Evolutionary conservation across 2,797 vertebrate genomes (phyloP), one percentile per base, ranked within the genome.

Genomic region (Naso thynnoides): DNA sequence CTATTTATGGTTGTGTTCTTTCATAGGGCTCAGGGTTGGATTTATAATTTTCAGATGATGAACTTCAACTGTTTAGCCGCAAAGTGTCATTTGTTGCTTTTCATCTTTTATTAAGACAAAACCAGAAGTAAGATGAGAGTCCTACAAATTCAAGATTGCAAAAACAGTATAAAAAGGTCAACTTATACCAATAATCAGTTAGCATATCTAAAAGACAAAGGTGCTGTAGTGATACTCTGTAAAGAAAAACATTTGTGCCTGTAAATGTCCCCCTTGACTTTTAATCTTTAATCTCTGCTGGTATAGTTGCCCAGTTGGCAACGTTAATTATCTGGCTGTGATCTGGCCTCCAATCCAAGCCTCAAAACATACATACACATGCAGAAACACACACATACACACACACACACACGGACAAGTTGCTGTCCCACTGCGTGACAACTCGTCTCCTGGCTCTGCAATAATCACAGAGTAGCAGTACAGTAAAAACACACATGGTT

Each of bases 401-500:
- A 41, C 26, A 44, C 29, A 74, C n/a, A 79, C 79, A 74, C 38
- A 84, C 55, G 71, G 59, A 81, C 19, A 53, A 74, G 66, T 56
- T 73, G 61, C 71, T 73, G 59, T 74, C 64, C 29, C 15, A 18
- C 73, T 86, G 73, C 70, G 54, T 88, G 83, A 88, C 81, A 86
- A 76, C 63, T 69, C 21, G 19, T 82, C 74, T 81, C 73, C 58
- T 78, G 73, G 69, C 77, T 73, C 71, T 66, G 73, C 88, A 83
- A 87, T 90, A 90, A 91, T 91, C 78, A 89, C 78, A 91, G 86
- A 86, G 75, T 67, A 87, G 82, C 81, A 74, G 65, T 82, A 73
- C 83, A 89, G 79, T 85, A 87, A 93, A 92, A 92, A 91, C 87
- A 91, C 78, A 86, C 77, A 24, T 81, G 84, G 75, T 90, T 92